Percentiles rank a stretch among this genome's conserved stretches.
These are phyloP conservation scores for Drusus annulatus DNA, from an alignment of 1,140 invertebrate genomes.

Conservation along the genomic window DNA sequence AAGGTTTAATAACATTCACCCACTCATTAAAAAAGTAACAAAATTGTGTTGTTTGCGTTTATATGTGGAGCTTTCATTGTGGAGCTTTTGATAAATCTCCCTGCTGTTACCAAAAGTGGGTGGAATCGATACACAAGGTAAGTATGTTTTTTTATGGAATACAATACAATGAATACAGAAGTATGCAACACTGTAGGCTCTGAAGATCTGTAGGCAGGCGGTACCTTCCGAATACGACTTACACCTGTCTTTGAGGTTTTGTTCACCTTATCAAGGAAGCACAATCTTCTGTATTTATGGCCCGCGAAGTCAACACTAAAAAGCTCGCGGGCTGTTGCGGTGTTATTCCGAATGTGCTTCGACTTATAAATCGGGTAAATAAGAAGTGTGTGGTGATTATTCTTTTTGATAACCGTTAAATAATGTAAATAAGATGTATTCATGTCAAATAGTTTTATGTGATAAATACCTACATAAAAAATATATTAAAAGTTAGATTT, in stretches of 20 bases:
- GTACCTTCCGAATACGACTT: conserved; percentile 17
- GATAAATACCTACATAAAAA: no score
- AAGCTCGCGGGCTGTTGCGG: not conserved
- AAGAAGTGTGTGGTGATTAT: no score
- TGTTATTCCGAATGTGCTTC: no score
- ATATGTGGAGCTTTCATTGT: no score
- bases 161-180: not conserved
- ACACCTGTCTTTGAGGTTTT: conserved; percentile 36
- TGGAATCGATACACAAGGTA: not conserved
- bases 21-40: not conserved
- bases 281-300: conserved; percentile 24
- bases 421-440: no score
- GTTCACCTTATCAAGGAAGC: conserved; percentile 17
- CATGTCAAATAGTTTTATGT: no score
- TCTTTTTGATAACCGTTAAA: no score
- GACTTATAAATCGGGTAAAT: no score
- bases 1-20: not conserved
- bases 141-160: conserved; percentile 3
- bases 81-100: not conserved
- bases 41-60: no score
- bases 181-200: no score
- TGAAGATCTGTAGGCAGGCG: not conserved
- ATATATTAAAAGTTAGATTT: no score
- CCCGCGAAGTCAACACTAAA: conserved; percentile 6
- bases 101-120: not conserved